Percentiles rank a stretch among this genome's conserved stretches.
phyloP scores from a whole-genome alignment of 2,113 vertebrate species.

The Larimichthys polyactis region DNA sequence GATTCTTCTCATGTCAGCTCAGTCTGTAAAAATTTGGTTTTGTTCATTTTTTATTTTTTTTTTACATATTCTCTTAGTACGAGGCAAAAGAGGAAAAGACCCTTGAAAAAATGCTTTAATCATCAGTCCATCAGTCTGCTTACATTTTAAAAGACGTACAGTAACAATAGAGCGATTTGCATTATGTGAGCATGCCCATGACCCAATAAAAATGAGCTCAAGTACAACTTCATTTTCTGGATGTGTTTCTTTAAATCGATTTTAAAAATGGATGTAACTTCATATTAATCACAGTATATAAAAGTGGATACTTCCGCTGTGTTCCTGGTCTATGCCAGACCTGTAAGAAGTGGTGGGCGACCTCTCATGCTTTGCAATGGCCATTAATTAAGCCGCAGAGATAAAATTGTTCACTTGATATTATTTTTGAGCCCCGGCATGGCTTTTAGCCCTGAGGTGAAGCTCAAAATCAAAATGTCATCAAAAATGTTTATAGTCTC shows the following conservation, averaged over 20 bases:
- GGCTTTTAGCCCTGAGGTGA: neutral
- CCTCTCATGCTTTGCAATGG: neutral
- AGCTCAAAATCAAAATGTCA: conserved; percentile 11
- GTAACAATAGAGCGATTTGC: neutral
- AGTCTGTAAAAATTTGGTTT: neutral
- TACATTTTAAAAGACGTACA: neutral
- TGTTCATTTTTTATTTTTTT: neutral
- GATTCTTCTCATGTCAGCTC: conserved; percentile 1
- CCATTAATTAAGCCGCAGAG: conserved; percentile 12
- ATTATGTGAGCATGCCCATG: neutral
- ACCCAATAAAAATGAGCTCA: neutral
- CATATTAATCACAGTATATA: neutral
- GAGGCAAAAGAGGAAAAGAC: neutral
- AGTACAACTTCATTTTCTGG: neutral
- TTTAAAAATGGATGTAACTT: neutral
- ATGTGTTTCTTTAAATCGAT: neutral
- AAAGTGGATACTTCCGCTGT: neutral
- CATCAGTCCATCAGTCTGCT: neutral
- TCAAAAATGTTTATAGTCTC: conserved; percentile 21
- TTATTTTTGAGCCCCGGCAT: neutral
- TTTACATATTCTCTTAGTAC: neutral
- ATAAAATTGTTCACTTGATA: neutral
- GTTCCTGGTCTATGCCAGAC: neutral
- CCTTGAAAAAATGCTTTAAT: neutral
- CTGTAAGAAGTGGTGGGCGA: neutral